Evolutionary conservation across 2,888 invertebrate species (phyloP), one percentile per base, ranked within the genome.

Genomic region (Nomada hirtipes): DNA sequence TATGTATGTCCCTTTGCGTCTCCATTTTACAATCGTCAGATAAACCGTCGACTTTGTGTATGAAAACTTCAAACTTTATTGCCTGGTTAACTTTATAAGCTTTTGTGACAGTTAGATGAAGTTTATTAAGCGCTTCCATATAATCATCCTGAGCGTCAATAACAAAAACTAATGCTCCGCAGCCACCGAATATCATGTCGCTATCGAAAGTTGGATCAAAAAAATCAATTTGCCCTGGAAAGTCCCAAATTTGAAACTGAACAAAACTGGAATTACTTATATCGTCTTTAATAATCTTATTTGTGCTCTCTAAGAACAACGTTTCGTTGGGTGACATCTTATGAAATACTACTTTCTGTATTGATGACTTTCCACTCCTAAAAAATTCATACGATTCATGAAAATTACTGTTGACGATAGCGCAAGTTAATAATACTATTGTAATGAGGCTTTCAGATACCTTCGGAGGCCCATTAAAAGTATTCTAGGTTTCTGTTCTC

Each of bases 261-360:
- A 99, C 99, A 95, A 99, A 99, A 91, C 99, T 97, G 64, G 97
- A 97, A 94, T 99, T 99, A 90, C 98, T 98, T 84, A 99, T 98
- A 92, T 99, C 99, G 94, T 99, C 99, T 94, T 99, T 99, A 3
- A 98, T 98, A 89, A 99, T 98, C 95, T 99, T 98, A 94, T 98
- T 99, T 68, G 99, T 99, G 86, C 99, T 99, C 94, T 99, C 99
- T 85, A 99, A 95, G 93, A 99, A 99, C 73, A 99, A 95, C 0
- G 99, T 99, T 95, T 99, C 99, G 94, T 99, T 99, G 1, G 99
- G 99, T 2, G 99, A 99, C 98, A 99, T 99, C 95, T 99, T 99
- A 94, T 99, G 99, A 94, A 99, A 99, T n/a, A 99, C 99, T 4
- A 99, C 99, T 95, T 99, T 99, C 93, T 99, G 98, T 92, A 99